These are phyloP conservation scores for Chascanopsetta lugubris DNA, from an alignment of 2,113 vertebrate species.

Conservation along the genomic window DNA sequence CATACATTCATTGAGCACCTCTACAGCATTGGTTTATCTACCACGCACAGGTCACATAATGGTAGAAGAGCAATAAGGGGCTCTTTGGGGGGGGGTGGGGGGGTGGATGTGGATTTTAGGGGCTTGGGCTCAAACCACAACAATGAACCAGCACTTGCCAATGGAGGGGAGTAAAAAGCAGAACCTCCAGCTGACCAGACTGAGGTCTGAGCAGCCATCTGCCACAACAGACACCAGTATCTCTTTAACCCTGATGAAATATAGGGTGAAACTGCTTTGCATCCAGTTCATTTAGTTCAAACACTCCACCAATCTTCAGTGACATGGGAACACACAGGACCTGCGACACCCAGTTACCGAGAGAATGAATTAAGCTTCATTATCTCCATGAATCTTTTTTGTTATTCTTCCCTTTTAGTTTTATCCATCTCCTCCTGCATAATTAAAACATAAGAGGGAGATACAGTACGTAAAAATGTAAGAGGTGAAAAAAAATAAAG, in stretches of 20 bases:
- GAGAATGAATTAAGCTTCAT: constrained; percentile 9
- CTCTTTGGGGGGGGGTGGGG: too few relatives aligned
- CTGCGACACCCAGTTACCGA: constrained; percentile 3
- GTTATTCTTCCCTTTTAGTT: background rate
- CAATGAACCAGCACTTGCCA: too few relatives aligned
- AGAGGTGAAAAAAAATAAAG: constrained; percentile 14
- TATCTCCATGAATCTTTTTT: constrained; percentile 3
- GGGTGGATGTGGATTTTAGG: too few relatives aligned
- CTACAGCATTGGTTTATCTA: too few relatives aligned
- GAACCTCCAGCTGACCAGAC: too few relatives aligned
- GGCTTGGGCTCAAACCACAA: too few relatives aligned
- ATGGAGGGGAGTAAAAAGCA: too few relatives aligned
- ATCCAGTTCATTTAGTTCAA: background rate
- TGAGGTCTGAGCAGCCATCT: background rate
- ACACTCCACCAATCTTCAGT: background rate
- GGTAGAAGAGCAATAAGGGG: too few relatives aligned
- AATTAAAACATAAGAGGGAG: constrained; percentile 10
- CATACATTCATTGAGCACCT: too few relatives aligned
- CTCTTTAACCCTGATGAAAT: background rate
- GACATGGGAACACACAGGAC: background rate
- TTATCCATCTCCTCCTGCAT: background rate
- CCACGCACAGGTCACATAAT: too few relatives aligned
- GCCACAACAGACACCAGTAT: background rate
- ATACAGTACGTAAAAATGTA: constrained; percentile 25
- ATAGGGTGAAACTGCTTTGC: background rate